Evolutionary conservation across 2,113 vertebrate genomes (phyloP), one percentile per base, ranked within the genome.

Genomic region (Neodontobutis hainanensis): DNA sequence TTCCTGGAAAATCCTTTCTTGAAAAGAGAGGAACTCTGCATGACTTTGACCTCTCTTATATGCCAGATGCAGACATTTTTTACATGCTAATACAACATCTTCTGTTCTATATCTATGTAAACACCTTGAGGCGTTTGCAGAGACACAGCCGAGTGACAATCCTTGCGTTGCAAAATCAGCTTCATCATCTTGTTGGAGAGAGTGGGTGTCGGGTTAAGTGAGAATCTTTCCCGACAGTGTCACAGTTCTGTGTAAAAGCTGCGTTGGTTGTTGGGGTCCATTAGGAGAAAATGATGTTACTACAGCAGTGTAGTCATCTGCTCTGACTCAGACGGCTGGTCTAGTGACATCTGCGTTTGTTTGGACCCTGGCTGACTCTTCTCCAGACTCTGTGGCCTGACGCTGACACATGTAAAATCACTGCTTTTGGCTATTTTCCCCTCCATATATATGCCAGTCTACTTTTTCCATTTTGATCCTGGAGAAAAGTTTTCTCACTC

Each of bases 161-260:
- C 75, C 78, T 10, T 14, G 60, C 55, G 60, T 86, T 85, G 63
- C 78, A 81, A 86, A 68, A 80, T 85, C 83, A 82, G 75, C 70
- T 19, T 78, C n/a, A n/a, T n/a, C n/a, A n/a, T n/a, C 66, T 74
- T 74, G 27, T 74, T 50, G 48, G 57, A 11, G 56, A 38, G 51
- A 68, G 74, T 83, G 76, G 75, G 78, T 8, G 67, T 78, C 4
- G 8, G 48, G 75, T 68, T 60, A 64, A 56, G 38, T 66, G 62
- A 48, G 71, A 61, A 27, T 77, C 70, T 83, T 85, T 79, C 19
- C 62, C 59, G 15, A 65, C 16, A 3, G 14, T 78, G 70, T 84
- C 79, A 71, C 68, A 40, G 5, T 44, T 19, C 65, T 65, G 62
- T 68, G 65, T 50, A 59, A 60, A 34, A 38, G 42, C 58, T 60